Percentiles rank a stretch among this genome's conserved stretches.
Evolutionary conservation across 2,113 vertebrate species (phyloP).

Genomic region (Lepisosteus osseus): DNA sequence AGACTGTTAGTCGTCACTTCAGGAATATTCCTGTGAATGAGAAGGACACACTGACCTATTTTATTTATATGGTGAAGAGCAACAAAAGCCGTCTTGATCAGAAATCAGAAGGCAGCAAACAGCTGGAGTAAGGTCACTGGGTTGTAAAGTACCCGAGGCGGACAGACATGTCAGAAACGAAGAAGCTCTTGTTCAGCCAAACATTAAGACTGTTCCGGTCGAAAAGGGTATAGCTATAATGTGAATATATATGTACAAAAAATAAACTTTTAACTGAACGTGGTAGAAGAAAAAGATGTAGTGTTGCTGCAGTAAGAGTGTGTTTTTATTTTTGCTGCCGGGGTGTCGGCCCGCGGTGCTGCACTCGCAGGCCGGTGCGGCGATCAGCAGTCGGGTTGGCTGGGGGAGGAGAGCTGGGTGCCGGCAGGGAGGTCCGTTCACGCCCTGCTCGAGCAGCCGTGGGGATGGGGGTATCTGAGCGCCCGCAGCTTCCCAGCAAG

Average conservation of each 20-base stretch:
- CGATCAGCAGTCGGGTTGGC: too few species aligned
- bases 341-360: too few species aligned
- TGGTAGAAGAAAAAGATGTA: neutral
- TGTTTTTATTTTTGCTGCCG: neutral
- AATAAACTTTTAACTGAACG: neutral
- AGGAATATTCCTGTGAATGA: slow-evolving; percentile 97
- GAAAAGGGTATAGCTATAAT: slow-evolving; percentile 9
- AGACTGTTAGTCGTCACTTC: slow-evolving; percentile 98
- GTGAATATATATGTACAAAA: slow-evolving; percentile 21
- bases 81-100: slow-evolving; percentile 95
- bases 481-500: too few species aligned
- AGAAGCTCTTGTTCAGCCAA: neutral
- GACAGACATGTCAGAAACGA: neutral
- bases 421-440: too few species aligned
- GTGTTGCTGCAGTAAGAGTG: slow-evolving; percentile 2
- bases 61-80: slow-evolving; percentile 98
- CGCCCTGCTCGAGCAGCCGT: too few species aligned
- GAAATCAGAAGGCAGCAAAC: slow-evolving; percentile 85
- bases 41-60: slow-evolving; percentile 96
- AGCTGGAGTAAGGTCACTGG: slow-evolving; percentile 73
- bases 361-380: too few species aligned
- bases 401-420: too few species aligned
- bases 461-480: too few species aligned
- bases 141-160: neutral
- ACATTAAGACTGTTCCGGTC: neutral